A percentile compares a stretch with the other conserved stretches of the same genome.
These are phyloP conservation scores for Mustela erminea DNA, from an alignment of 2,797 vertebrate genomes.

Conservation along the genomic window DNA sequence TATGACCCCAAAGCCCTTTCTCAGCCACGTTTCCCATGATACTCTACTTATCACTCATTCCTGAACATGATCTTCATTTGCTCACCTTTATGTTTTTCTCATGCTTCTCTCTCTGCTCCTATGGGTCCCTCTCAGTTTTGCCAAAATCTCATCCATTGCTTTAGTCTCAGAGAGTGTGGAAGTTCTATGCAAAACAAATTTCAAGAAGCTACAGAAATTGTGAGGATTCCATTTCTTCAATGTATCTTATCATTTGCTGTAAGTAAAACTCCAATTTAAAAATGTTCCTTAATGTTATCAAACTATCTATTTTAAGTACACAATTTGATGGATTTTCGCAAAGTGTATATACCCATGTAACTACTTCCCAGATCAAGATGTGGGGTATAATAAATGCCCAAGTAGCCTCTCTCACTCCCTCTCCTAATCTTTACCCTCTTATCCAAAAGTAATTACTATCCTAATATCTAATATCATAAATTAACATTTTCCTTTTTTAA, in stretches of 20 bases:
- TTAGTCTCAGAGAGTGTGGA: not conserved
- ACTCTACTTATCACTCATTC: not conserved
- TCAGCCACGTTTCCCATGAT: not conserved
- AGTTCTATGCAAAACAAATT: slow-evolving; percentile 46
- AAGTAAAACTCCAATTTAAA: slow-evolving; percentile 52
- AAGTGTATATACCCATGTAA: not conserved
- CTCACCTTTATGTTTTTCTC: not conserved
- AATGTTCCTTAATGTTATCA: slow-evolving; percentile 28
- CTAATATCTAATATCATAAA: not conserved
- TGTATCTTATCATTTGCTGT: not conserved
- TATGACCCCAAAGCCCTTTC: not conserved
- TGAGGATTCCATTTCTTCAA: slow-evolving; percentile 22
- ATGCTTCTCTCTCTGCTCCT: not conserved
- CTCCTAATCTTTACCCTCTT: not conserved
- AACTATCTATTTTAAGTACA: slow-evolving; percentile 11
- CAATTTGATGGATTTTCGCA: not conserved
- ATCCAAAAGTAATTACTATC: not conserved
- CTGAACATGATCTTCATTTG: not conserved
- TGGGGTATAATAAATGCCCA: not conserved
- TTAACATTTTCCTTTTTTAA: not conserved
- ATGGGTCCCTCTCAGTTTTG: not conserved
- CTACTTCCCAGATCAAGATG: not conserved
- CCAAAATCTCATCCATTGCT: not conserved
- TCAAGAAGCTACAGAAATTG: slow-evolving; percentile 30
- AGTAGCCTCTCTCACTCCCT: not conserved